These are phyloP conservation scores for Phenganax stokvisi DNA, from an alignment of 92 coral and sea anemone species.

Conservation along the genomic window DNA sequence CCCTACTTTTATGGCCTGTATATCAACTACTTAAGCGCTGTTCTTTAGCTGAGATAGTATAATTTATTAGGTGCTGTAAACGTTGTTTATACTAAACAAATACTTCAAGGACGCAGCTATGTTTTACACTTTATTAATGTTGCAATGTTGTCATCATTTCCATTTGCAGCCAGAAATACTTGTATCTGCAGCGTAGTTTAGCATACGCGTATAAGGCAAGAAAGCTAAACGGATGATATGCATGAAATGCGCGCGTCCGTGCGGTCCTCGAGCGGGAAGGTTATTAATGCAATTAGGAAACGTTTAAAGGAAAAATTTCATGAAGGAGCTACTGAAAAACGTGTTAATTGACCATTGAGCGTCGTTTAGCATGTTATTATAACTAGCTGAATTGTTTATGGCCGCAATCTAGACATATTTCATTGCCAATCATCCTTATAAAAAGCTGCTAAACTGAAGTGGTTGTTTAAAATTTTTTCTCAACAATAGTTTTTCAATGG, in stretches of 20 bases:
- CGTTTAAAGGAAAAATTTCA: slow-evolving; percentile 38
- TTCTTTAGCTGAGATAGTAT: slow-evolving; percentile 28
- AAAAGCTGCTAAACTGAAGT: not conserved
- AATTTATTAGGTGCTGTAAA: slow-evolving; percentile 28
- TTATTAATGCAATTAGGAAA: slow-evolving; percentile 42
- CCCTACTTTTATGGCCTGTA: slow-evolving; percentile 14
- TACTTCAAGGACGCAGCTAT: slow-evolving; percentile 20
- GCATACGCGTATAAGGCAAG: not conserved
- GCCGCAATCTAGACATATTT: slow-evolving; percentile 14
- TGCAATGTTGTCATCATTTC: slow-evolving; percentile 25
- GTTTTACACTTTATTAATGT: slow-evolving; percentile 7
- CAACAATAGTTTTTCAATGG: not conserved
- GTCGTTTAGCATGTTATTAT: slow-evolving; percentile 40
- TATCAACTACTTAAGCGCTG: slow-evolving; percentile 30
- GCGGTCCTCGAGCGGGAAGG: not conserved
- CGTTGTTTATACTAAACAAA: slow-evolving; percentile 39
- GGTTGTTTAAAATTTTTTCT: not conserved
- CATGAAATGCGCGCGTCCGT: not conserved
- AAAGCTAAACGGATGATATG: not conserved
- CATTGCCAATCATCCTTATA: slow-evolving; percentile 24
- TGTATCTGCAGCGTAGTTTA: not conserved
- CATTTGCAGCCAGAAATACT: not conserved
- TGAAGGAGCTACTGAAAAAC: slow-evolving; percentile 37
- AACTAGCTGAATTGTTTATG: slow-evolving; percentile 24
- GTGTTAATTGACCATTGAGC: slow-evolving; percentile 42